Evolutionary conservation across 1,140 invertebrate genomes (phyloP).

Genomic region (Akabosia matsudoensis): DNA sequence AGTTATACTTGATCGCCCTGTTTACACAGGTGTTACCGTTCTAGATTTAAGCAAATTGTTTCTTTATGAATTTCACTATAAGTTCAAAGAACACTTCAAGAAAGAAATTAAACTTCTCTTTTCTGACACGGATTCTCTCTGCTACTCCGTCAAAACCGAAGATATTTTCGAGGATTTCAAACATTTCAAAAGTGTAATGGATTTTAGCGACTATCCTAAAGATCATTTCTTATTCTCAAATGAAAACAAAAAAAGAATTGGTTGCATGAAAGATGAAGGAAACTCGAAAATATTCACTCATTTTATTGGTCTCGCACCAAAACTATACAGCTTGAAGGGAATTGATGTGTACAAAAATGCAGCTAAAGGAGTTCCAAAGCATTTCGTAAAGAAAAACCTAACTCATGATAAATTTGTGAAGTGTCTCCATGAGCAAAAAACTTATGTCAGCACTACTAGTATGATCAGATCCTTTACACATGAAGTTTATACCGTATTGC

Average conservation of each 20-base stretch:
- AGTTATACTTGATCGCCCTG: slow-evolving; percentile 45
- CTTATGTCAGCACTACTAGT: not conserved
- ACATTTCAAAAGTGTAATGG: not conserved
- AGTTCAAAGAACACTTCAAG: slow-evolving; percentile 49
- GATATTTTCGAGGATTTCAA: slow-evolving; percentile 53
- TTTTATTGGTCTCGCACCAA: not conserved
- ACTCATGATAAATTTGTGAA: not conserved
- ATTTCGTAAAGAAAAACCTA: not conserved
- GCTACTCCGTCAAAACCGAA: slow-evolving; percentile 50
- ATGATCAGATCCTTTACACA: not conserved
- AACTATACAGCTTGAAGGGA: not conserved
- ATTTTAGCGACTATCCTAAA: not conserved
- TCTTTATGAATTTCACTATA: slow-evolving; percentile 50
- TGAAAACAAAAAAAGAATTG: not conserved
- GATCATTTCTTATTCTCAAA: not conserved
- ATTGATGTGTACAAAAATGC: not conserved
- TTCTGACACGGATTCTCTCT: slow-evolving; percentile 54
- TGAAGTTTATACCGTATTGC: not conserved
- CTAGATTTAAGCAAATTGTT: slow-evolving; percentile 46
- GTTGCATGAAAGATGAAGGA: not conserved
- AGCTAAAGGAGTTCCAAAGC: not conserved
- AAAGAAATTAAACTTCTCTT: slow-evolving; percentile 48
- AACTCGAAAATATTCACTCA: not conserved
- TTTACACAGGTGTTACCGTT: slow-evolving; percentile 46
- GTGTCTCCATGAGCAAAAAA: not conserved